Percentiles rank a stretch among this genome's conserved stretches.
phyloP scores from a whole-genome alignment of 2,797 vertebrate genomes.

The Hemibagrus guttatus region DNA sequence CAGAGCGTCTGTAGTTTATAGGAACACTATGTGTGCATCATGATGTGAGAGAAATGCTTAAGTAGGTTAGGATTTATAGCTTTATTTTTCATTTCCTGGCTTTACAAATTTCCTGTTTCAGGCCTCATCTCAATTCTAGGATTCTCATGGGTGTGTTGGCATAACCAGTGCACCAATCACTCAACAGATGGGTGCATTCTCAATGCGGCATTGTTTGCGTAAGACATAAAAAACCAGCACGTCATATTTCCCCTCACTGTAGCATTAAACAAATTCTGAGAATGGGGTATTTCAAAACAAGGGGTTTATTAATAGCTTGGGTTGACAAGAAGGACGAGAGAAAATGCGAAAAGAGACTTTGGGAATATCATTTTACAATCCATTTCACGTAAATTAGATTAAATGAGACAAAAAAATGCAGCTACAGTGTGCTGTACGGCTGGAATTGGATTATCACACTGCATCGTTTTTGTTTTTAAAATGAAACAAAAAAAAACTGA shows the following conservation, averaged over 20 bases:
- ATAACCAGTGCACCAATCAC: slow-evolving; percentile 8
- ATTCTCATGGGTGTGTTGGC: slow-evolving; percentile 1
- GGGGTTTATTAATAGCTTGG: slow-evolving; percentile 50
- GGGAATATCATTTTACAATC: slow-evolving; percentile 49
- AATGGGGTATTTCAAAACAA: slow-evolving; percentile 54
- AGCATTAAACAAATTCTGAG: slow-evolving; percentile 39
- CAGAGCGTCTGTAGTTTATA: not conserved
- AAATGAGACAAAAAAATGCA: slow-evolving; percentile 59
- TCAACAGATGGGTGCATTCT: slow-evolving; percentile 6
- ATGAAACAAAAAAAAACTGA: not conserved
- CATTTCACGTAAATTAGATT: slow-evolving; percentile 61
- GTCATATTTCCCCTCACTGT: slow-evolving; percentile 49
- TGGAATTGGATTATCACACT: slow-evolving; percentile 23
- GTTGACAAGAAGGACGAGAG: slow-evolving; percentile 36
- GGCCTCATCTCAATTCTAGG: not conserved
- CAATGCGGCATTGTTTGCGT: slow-evolving; percentile 20
- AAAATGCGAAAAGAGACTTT: slow-evolving; percentile 18
- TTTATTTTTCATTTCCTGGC: not conserved
- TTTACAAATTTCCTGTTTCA: not conserved
- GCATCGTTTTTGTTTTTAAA: not conserved
- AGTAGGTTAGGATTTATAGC: not conserved
- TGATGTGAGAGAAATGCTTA: not conserved
- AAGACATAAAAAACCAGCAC: slow-evolving; percentile 11
- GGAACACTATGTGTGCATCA: not conserved
- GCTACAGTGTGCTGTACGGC: slow-evolving; percentile 42